Percentiles rank a stretch among this genome's conserved stretches.
Evolutionary conservation across 2,113 vertebrate species (phyloP).

Genomic region (Chiloscyllium plagiosum): DNA sequence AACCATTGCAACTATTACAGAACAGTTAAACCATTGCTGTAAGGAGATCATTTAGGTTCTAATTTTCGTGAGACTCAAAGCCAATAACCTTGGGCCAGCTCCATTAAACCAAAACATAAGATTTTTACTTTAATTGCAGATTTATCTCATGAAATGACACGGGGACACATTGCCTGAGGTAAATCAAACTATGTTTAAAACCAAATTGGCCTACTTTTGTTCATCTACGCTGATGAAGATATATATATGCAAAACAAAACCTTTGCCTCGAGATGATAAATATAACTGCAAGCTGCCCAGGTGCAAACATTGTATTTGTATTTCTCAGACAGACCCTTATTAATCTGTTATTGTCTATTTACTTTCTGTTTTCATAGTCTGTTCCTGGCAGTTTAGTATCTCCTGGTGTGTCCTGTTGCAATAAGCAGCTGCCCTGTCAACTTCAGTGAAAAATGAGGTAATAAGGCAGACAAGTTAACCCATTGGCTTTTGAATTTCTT

Average conservation of each 20-base stretch:
- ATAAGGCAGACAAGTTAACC: constrained; percentile 47
- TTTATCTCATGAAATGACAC: background rate
- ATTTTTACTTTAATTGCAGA: constrained; percentile 36
- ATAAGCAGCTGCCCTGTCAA: constrained; percentile 64
- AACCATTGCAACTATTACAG: constrained; percentile 9
- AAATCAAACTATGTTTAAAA: constrained; percentile 33
- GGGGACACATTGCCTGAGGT: constrained; percentile 23
- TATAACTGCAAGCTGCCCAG: constrained; percentile 48
- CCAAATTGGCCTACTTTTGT: constrained; percentile 30
- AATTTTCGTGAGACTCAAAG: constrained; percentile 32
- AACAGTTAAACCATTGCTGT: background rate
- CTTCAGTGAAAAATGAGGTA: constrained; percentile 52
- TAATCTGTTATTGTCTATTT: constrained; percentile 54
- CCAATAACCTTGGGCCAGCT: constrained; percentile 25
- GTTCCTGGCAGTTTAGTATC: constrained; percentile 53
- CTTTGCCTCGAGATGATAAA: constrained; percentile 22
- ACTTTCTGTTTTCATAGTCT: constrained; percentile 40
- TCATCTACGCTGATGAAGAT: constrained; percentile 31
- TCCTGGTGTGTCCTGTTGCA: constrained; percentile 62
- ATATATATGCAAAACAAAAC: constrained; percentile 28
- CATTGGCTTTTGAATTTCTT: constrained; percentile 33
- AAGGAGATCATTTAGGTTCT: constrained; percentile 12
- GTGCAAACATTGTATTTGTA: constrained; percentile 58
- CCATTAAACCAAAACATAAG: constrained; percentile 24
- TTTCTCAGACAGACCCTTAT: constrained; percentile 43